Base-by-base conservation (phyloP, 92 coral and sea anemone species). In the Zoanthus sociatus region DNA sequence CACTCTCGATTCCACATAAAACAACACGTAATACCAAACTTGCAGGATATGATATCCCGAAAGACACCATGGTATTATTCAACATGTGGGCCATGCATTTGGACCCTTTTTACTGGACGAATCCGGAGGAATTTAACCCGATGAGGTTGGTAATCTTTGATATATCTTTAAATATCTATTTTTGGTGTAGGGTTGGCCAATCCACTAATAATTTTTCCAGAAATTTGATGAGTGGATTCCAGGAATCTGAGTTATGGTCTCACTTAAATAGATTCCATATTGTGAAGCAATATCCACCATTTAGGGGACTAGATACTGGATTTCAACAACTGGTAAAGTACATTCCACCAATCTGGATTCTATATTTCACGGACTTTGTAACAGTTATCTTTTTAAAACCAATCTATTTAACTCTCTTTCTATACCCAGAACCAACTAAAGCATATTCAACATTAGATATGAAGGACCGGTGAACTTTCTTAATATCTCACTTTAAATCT, bases 71-170 rank as follows among this genome's bases (percentile, higher is more conserved):
- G 37, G 92, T 90, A 60, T 78, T 90, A 30, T 32, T 90, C 6
- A 90, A 90, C 53, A 85, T 66, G 26, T 90, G 92, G 92, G 92
- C 89, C 44, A 90, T 90, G 18, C 87, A 90, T 81, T 63, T 78
- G 61, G 92, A 90, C 58, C 89, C 92, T 71, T 78, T 48, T 78
- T 76, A 84, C 76, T 90, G 92, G 92, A 32, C 46, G 4, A 71
- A 86, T 44, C 92, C 92, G 0, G 77, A 78, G 71, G 74, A 71
- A 13, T 90, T 90, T 73, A 47, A 90, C 77, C 92, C 92, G 12
- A 84, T 84, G 84, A 78, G 92, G 87, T 90, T 76, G 32, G 75
- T 83, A 21, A 6, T 30, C 31, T 26, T 26, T 26, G 26, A 26
- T 26, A 26, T 26, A 26, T 26, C 26, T 26, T 26, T 26, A 26